Evolutionary conservation across 2,113 vertebrate species (phyloP).

Genomic region (Gymnogyps californianus): DNA sequence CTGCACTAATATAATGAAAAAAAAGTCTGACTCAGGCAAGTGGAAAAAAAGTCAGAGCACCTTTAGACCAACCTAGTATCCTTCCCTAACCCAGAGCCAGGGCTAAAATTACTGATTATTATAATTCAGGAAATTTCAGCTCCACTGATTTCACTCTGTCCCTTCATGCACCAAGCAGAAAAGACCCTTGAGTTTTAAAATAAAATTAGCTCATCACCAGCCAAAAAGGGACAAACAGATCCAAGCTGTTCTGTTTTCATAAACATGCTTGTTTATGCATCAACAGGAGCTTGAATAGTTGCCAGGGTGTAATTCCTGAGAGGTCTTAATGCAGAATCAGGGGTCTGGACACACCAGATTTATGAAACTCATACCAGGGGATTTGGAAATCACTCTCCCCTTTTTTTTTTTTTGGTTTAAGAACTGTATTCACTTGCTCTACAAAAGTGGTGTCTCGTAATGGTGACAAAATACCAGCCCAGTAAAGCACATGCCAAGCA

Average conservation of each 20-base stretch:
- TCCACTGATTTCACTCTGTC: background rate
- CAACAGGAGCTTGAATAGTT: background rate
- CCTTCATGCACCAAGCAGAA: background rate
- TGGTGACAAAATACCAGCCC: background rate
- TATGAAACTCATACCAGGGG: background rate
- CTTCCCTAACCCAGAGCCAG: background rate
- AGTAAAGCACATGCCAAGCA: background rate
- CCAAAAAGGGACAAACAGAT: background rate
- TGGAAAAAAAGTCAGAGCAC: background rate
- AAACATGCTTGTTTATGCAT: background rate
- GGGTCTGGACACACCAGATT: background rate
- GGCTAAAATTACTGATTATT: background rate
- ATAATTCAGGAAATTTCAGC: background rate
- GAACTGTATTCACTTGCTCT: background rate
- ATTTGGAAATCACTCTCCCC: background rate
- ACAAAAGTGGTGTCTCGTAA: background rate
- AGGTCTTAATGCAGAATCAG: background rate
- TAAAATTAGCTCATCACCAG: slow-evolving; percentile 17
- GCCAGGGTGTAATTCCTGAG: background rate
- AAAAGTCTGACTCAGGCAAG: background rate
- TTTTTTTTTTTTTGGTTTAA: background rate
- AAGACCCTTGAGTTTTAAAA: background rate
- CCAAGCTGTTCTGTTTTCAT: background rate
- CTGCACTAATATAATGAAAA: background rate
- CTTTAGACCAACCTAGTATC: background rate